Percentiles rank a stretch among this genome's conserved stretches.
Evolutionary conservation across 2,888 invertebrate species (phyloP).

Genomic region (Scrobipalpa atriplicella): DNA sequence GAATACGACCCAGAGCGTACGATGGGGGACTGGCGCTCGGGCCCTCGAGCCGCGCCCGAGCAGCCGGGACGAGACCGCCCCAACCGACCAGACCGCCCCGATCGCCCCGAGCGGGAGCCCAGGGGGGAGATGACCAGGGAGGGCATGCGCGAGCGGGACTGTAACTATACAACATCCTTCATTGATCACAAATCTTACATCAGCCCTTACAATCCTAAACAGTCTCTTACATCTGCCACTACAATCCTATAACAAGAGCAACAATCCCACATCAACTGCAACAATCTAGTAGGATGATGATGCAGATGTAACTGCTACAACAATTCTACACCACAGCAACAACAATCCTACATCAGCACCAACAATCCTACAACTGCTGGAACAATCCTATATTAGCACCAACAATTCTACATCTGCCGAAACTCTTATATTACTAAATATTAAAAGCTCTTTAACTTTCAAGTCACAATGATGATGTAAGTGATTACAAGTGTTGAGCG

Average conservation of each 20-base stretch:
- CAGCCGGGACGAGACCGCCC: slow-evolving; percentile 66
- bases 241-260: too few relatives aligned
- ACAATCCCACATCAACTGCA: too few relatives aligned
- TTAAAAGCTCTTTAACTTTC: not conserved
- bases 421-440: too few relatives aligned
- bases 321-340: too few relatives aligned
- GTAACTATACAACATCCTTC: slow-evolving; percentile 44
- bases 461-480: slow-evolving; percentile 66
- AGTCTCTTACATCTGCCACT: not conserved
- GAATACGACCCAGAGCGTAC: slow-evolving; percentile 86
- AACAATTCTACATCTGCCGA: too few relatives aligned
- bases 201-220: not conserved
- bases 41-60: slow-evolving; percentile 82
- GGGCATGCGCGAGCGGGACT: slow-evolving; percentile 67
- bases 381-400: too few relatives aligned
- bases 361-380: too few relatives aligned
- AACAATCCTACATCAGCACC: too few relatives aligned
- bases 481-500: slow-evolving; percentile 59
- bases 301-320: too few relatives aligned
- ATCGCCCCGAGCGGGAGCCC: slow-evolving; percentile 50
- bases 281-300: too few relatives aligned
- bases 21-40: slow-evolving; percentile 90
- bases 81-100: slow-evolving; percentile 67
- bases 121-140: slow-evolving; percentile 65
- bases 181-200: too few relatives aligned